Base-by-base conservation (phyloP, 2,888 invertebrate genomes). In the Carabus problematicus region DNA sequence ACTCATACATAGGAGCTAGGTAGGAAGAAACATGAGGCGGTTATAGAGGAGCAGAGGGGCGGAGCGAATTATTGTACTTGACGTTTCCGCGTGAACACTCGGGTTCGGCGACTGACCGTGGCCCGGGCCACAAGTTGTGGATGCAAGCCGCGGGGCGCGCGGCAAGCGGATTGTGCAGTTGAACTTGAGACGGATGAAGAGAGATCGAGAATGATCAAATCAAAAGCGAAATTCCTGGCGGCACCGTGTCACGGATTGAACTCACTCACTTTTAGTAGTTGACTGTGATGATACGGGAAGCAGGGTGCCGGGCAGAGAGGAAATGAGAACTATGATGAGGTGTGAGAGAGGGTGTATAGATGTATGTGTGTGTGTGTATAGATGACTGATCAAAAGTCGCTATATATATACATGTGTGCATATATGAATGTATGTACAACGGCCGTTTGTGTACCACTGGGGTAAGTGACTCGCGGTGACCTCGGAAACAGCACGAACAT, bases 381-480 rank as follows among this genome's bases (percentile, higher is more conserved):
- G 2, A 6, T 29, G 6, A 29, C 29, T 29, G 29, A 29, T 29
- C 3, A 29, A 29, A 29, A 3, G 29, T 3, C 29, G 2, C 3
- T 6, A 2, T 29, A 29, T 6, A 6, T 29, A 29, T 29, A 29
- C 6, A 6, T 29, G 29, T 29, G 29, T 29, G 29, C 6, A 6
- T n/a, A n/a, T n/a, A n/a, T 29, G 29, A 3, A 29, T 29, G 29
- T 29, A 29, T 29, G 29, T 29, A 29, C 29, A 29, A 29, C 29
- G 18, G 18, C 49, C 45, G 77, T 81, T 80, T 81, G 79, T 82
- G 81, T 80, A 80, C 79, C 80, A 80, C 74, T 82, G 86, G 85
- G 87, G 87, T 87, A 87, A 87, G 85, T 87, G 88, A 88, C 88
- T 88, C 81, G 79, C 75, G 78, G 79, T 88, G 87, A 88, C 88